A percentile compares a stretch with the other conserved stretches of the same genome.
Conservation (phyloP, 2,888 invertebrate genomes). For the Sphecodes monilicornis region DNA sequence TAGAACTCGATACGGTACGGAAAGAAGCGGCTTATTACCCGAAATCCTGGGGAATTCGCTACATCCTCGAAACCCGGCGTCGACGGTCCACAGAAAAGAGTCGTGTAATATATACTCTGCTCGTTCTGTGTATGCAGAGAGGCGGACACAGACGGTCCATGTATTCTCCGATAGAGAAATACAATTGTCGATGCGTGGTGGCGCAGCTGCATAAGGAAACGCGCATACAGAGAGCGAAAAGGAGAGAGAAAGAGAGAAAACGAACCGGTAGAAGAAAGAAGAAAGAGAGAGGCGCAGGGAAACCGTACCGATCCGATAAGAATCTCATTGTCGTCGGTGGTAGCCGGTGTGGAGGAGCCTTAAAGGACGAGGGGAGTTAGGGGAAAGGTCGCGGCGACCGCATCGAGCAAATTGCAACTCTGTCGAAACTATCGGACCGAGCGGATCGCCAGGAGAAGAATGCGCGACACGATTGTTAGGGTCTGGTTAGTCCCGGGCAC, state of each 20-base stretch:
- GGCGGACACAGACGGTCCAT: neutral
- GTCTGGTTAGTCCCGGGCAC: conserved; percentile 69
- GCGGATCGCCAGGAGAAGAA: conserved; percentile 80
- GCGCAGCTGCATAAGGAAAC: conserved; percentile 47
- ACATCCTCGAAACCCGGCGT: neutral
- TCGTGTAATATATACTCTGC: neutral
- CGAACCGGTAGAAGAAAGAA: neutral
- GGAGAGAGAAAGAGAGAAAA: neutral
- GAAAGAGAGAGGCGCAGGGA: conserved; percentile 10
- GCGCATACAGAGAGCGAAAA: too few relatives aligned
- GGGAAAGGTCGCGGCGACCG: conserved; percentile 60
- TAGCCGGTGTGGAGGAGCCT: conserved; percentile 66
- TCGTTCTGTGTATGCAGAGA: neutral
- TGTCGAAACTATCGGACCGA: conserved; percentile 80
- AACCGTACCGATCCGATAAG: conserved; percentile 66
- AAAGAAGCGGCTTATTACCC: conserved; percentile 14
- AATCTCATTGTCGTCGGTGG: conserved; percentile 69
- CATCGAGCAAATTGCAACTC: conserved; percentile 82
- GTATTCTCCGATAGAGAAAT: conserved; percentile 32
- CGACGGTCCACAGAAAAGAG: neutral
- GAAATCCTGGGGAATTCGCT: conserved; percentile 6
- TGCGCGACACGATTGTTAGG: conserved; percentile 82
- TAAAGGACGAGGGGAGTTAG: conserved; percentile 45
- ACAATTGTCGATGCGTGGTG: conserved; percentile 39
- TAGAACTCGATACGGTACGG: conserved; percentile 9